These are phyloP conservation scores for Selene dorsalis DNA, from an alignment of 2,797 vertebrate species.

Conservation along the genomic window DNA sequence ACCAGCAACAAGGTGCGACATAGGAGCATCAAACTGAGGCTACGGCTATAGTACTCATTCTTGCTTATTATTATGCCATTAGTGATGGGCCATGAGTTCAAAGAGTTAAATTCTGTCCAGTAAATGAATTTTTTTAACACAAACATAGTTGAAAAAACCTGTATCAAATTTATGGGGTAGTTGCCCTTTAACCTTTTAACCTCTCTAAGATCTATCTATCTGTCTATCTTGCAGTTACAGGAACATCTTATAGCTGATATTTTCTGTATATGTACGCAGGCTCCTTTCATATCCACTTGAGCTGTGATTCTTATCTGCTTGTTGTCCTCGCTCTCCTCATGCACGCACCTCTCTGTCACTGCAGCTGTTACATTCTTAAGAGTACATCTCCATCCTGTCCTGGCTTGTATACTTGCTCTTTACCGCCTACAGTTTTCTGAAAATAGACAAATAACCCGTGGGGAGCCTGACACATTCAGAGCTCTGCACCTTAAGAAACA, in stretches of 20 bases:
- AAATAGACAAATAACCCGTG: constrained; percentile 78
- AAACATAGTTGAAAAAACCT: too few relatives aligned
- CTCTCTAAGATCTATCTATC: not conserved
- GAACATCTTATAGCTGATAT: not conserved
- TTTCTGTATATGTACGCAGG: not conserved
- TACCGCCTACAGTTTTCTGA: constrained; percentile 75
- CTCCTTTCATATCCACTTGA: not conserved
- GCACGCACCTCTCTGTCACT: constrained; percentile 36
- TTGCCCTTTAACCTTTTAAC: too few relatives aligned
- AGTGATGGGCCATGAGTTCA: not conserved
- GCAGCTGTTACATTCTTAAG: constrained; percentile 64
- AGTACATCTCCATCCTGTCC: constrained; percentile 71
- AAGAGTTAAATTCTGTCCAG: too few relatives aligned
- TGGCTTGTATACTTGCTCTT: constrained; percentile 67
- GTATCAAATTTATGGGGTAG: too few relatives aligned
- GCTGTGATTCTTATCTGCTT: constrained; percentile 4
- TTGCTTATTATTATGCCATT: not conserved
- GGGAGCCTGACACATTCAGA: constrained; percentile 69
- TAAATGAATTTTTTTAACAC: too few relatives aligned
- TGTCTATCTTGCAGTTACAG: not conserved
- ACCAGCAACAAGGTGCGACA: not conserved
- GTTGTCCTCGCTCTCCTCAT: constrained; percentile 11
- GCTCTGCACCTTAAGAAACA: constrained; percentile 71
- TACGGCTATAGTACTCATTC: not conserved
- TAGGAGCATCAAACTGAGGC: not conserved